Evolutionary conservation across 1,140 invertebrate species (phyloP), one percentile per base, ranked within the genome.

Genomic region (Drosophila arizonae): DNA sequence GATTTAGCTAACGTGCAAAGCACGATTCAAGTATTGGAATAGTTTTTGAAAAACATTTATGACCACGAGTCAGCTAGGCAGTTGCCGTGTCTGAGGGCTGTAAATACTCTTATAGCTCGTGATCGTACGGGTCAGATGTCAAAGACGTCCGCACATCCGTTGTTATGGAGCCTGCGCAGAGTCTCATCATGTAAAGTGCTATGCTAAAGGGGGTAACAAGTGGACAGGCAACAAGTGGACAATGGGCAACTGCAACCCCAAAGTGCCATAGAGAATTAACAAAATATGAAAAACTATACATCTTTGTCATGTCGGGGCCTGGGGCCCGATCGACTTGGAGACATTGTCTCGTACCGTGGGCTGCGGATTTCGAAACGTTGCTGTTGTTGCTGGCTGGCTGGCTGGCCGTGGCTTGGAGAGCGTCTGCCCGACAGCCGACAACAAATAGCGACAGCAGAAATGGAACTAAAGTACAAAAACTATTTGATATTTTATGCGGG

Each of bases 401-500:
- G 48, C 52, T 55, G 62, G 13, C 43, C 66, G 56, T 30, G 51
- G 28, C 51, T 54, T 28, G 15, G 52, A 54, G 51, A 54, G 26
- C 11, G n/a, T 30, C 51, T 54, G 15, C 28, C 54, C 61, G 68
- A 70, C 55, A 51, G 51, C 21, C 60, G 80, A 68, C 24, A 65
- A 64, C 64, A 52, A 79, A 84, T 79, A 76, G 76, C 80, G 57
- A 77, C 58, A 45, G 46, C 46, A 48, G 60, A 65, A 84, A 79
- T 84, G 79, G 70, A 82, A 87, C 82, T 87, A 87, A 87, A 87
- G 87, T 89, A 87, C 84, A 88, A 87, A 82, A 87, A 88, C 84
- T 87, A 87, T 87, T 87, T 87, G 79, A 77, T 78, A 85, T 90
- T 91, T 89, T 90, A 91, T 91, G 90, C 90, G 86, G 90, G 90